These are phyloP conservation scores for Glossophaga mutica DNA, from an alignment of 2,797 vertebrate genomes.

Conservation along the genomic window DNA sequence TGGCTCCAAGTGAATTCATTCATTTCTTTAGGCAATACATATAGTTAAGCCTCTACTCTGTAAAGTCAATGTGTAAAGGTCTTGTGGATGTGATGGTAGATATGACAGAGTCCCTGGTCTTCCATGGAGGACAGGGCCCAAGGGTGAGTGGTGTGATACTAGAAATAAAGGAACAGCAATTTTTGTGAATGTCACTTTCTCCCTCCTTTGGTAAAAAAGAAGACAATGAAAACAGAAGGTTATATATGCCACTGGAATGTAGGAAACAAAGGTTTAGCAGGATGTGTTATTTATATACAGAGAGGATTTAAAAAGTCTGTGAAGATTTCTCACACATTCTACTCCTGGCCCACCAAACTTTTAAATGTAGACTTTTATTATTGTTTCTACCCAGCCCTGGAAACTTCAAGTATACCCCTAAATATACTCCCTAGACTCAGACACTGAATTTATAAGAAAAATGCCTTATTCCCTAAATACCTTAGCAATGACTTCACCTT, in stretches of 20 bases:
- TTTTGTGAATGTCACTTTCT: not conserved
- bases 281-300: not conserved
- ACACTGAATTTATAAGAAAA: conserved; percentile 14
- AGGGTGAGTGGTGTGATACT: fast-evolving
- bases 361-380: not conserved
- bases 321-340: not conserved
- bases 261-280: not conserved
- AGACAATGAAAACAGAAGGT: not conserved
- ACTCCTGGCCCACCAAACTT: not conserved
- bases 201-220: not conserved
- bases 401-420: not conserved
- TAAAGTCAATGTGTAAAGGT: not conserved
- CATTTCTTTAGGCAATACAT: not conserved
- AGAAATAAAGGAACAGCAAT: not conserved
- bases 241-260: not conserved
- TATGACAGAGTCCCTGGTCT: not conserved
- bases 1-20: not conserved
- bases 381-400: not conserved
- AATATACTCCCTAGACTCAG: not conserved
- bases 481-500: not conserved
- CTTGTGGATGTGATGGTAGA: not conserved
- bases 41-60: not conserved
- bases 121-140: not conserved
- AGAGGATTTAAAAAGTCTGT: not conserved
- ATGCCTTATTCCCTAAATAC: not conserved